Evolutionary conservation across 2,797 vertebrate genomes (phyloP).

Genomic region (Trachurus trachurus): DNA sequence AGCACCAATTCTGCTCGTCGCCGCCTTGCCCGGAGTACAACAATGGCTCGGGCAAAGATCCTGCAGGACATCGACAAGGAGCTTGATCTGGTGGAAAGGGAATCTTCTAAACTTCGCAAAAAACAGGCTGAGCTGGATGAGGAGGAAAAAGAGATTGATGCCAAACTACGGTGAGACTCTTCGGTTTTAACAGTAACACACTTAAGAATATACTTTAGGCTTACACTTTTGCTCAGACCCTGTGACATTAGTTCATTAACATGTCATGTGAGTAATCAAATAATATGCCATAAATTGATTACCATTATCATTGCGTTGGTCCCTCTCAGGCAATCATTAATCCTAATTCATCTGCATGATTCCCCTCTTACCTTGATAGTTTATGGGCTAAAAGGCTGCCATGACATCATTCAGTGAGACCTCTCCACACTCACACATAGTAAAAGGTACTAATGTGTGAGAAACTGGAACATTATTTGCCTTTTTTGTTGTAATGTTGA

Average conservation of each 20-base stretch:
- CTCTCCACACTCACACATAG: slow-evolving; percentile 80
- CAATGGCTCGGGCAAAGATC: slow-evolving; percentile 98
- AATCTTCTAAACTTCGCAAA: slow-evolving; percentile 98
- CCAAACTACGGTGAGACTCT: slow-evolving; percentile 88
- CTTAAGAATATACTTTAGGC: slow-evolving; percentile 1
- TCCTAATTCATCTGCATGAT: slow-evolving; percentile 78
- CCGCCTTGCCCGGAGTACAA: slow-evolving; percentile 95
- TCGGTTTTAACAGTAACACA: slow-evolving; percentile 15
- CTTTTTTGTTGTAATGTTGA: slow-evolving; percentile 39
- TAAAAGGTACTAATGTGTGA: slow-evolving; percentile 84
- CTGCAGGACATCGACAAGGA: slow-evolving; percentile 99
- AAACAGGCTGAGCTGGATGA: slow-evolving; percentile 99
- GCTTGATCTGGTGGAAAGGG: slow-evolving; percentile 96
- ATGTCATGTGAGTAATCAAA: background rate
- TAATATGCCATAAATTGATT: slow-evolving; percentile 21
- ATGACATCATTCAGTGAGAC: slow-evolving; percentile 82
- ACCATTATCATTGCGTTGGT: slow-evolving; percentile 46
- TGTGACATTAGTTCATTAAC: slow-evolving; percentile 17
- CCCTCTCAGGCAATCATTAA: slow-evolving; percentile 49
- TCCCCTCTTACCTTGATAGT: slow-evolving; percentile 78
- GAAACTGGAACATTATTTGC: slow-evolving; percentile 56
- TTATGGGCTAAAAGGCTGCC: slow-evolving; percentile 85
- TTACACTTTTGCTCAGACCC: slow-evolving; percentile 7
- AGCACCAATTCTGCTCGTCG: slow-evolving; percentile 93
- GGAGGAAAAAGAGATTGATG: slow-evolving; percentile 99